Evolutionary conservation across 2,797 vertebrate species (phyloP).

Genomic region (Malacoraja senta): DNA sequence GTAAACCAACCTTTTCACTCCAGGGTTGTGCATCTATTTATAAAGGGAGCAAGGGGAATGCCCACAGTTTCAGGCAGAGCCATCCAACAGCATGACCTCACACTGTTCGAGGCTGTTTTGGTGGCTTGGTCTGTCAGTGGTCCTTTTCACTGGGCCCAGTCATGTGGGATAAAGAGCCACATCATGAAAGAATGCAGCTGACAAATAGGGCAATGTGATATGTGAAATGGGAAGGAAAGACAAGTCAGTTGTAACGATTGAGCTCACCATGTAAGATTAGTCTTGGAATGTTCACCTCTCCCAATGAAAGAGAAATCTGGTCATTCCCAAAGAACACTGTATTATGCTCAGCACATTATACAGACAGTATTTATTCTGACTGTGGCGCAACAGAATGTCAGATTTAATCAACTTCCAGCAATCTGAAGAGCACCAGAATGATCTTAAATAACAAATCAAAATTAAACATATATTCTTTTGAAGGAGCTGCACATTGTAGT

Average conservation of each 20-base stretch:
- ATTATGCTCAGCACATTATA: background rate
- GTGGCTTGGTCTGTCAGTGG: constrained; percentile 44
- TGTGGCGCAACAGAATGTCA: constrained; percentile 15
- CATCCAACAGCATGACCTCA: constrained; percentile 49
- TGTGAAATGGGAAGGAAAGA: constrained; percentile 40
- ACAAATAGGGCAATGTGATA: constrained; percentile 53
- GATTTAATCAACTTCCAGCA: background rate
- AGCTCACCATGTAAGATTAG: constrained; percentile 38
- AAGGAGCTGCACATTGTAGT: background rate
- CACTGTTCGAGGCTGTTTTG: background rate
- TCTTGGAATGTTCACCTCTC: constrained; percentile 26
- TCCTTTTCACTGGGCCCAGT: constrained; percentile 65
- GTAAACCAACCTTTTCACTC: constrained; percentile 64
- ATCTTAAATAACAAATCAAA: constrained; percentile 15
- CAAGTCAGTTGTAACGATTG: constrained; percentile 49
- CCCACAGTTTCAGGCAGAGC: constrained; percentile 53
- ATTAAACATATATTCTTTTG: constrained; percentile 18
- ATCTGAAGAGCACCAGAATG: background rate
- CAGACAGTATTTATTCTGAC: constrained; percentile 15
- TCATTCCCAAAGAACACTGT: background rate
- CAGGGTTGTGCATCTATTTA: constrained; percentile 58
- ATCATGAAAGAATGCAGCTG: constrained; percentile 57
- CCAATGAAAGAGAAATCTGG: constrained; percentile 7
- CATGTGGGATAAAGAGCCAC: constrained; percentile 72
- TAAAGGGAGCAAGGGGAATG: constrained; percentile 43